A percentile compares a stretch with the other conserved stretches of the same genome.
These are phyloP conservation scores for Chrosomus eos DNA, from an alignment of 2,797 vertebrate species.

Conservation along the genomic window DNA sequence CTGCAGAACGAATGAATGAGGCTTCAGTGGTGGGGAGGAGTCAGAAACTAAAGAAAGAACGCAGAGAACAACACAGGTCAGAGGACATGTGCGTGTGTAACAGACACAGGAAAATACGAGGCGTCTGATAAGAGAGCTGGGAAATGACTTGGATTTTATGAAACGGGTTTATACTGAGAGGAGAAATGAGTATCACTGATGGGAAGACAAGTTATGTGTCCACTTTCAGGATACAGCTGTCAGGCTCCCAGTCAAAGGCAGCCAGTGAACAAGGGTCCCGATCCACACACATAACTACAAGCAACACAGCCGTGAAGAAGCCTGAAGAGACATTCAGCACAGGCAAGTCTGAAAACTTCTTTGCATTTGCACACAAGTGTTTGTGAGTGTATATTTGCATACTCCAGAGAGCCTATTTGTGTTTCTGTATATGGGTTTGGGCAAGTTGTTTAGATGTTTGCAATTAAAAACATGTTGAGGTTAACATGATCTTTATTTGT, in stretches of 20 bases:
- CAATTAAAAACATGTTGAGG: background rate
- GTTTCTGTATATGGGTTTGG: slow-evolving; percentile 16
- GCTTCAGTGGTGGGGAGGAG: slow-evolving; percentile 32
- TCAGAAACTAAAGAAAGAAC: slow-evolving; percentile 15
- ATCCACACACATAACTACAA: background rate
- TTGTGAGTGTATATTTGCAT: slow-evolving; percentile 17
- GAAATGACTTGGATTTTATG: slow-evolving; percentile 46
- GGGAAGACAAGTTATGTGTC: slow-evolving; percentile 70
- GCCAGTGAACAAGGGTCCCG: slow-evolving; percentile 6
- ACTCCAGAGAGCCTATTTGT: slow-evolving; percentile 9
- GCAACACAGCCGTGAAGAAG: slow-evolving; percentile 9
- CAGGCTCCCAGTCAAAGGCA: slow-evolving; percentile 49
- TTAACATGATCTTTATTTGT: background rate
- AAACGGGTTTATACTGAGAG: background rate
- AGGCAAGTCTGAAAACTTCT: slow-evolving; percentile 42
- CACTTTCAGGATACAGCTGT: slow-evolving; percentile 71
- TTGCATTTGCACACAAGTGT: background rate
- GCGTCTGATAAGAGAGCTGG: slow-evolving; percentile 22
- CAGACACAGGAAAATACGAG: slow-evolving; percentile 12
- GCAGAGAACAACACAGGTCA: slow-evolving; percentile 5
- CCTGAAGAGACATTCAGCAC: slow-evolving; percentile 17
- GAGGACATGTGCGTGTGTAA: slow-evolving; percentile 9
- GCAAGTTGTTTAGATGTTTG: background rate
- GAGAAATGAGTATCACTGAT: slow-evolving; percentile 70
- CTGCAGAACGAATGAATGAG: slow-evolving; percentile 8